Percentiles rank a stretch among this genome's conserved stretches.
These are phyloP conservation scores for Naja naja DNA, from an alignment of 2,113 vertebrate species.

Conservation along the genomic window DNA sequence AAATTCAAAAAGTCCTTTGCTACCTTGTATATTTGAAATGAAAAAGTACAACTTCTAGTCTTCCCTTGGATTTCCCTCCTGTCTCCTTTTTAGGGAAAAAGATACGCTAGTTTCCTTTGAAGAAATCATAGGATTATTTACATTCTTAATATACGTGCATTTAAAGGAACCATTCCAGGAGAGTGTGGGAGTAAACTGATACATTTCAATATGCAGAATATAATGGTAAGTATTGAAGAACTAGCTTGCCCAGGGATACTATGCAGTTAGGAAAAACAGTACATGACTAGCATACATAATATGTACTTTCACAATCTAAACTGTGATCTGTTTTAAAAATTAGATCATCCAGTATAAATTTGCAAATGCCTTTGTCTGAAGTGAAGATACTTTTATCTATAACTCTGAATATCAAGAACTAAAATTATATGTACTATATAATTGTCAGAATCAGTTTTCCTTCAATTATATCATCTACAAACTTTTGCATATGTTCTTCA, in stretches of 20 bases:
- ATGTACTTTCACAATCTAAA: background rate
- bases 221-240: background rate
- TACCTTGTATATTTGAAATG: background rate
- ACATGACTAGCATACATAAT: background rate
- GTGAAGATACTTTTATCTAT: background rate
- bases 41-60: background rate
- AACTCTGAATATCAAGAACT: background rate
- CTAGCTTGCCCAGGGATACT: background rate
- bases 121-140: background rate
- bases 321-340: background rate
- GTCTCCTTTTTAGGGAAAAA: background rate
- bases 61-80: background rate
- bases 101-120: background rate
- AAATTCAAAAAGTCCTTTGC: background rate
- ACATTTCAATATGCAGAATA: background rate
- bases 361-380: background rate
- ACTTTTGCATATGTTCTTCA: background rate
- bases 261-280: background rate
- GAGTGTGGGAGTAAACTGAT: background rate
- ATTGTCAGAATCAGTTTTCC: accelerated
- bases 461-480: slow-evolving; percentile 15
- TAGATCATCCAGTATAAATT: background rate
- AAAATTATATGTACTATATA: background rate
- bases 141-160: background rate
- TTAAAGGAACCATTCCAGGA: background rate